Evolutionary conservation across 2,888 invertebrate species (phyloP), one percentile per base, ranked within the genome.

Genomic region (Patella depressa): DNA sequence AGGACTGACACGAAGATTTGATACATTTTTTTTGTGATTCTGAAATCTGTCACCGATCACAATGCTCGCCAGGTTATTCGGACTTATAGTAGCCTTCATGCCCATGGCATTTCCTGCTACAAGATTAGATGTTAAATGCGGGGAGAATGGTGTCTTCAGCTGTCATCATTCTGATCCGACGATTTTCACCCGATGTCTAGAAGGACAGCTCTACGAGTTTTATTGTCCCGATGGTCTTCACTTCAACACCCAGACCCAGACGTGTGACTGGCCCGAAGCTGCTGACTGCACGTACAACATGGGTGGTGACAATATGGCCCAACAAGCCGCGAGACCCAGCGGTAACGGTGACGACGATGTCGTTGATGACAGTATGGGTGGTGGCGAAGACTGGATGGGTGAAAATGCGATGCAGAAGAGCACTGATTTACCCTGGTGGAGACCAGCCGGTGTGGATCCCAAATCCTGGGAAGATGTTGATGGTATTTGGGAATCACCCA

Each of bases 251-350:
- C 70, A 76, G 19, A 81, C 83, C 3, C 83, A 84, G 71, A 84
- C 76, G 54, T 87, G 86, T 75, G 86, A 85, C 80, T 86, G 85
- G 85, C 85, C 86, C 0, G 53, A 78, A 24, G 77, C 80, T 17
- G 84, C 83, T 3, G 79, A 84, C 78, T 85, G 85, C 54, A 81
- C 78, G 0, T 15, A 78, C 14, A 65, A 65, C 17, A 3, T 45
- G n/a, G 69, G 77, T 4, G 17, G 15, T 2, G 75, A 14, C n/a
- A 19, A 55, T 45, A 15, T 53, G 15, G 54, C n/a, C 2, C 57
- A 34, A 34, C 73, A 53, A n/a, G 69, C 19, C 54, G 55, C 19
- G n/a, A 59, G 24, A 24, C n/a, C 55, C 53, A n/a, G 24, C 19
- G n/a, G 24, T 9, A 15, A 12, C 53, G 71, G 19, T 14, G 45